Percentiles rank a stretch among this genome's conserved stretches.
These are phyloP conservation scores for Drosophila ananassae DNA, from an alignment of 1,140 invertebrate genomes.

Conservation along the genomic window DNA sequence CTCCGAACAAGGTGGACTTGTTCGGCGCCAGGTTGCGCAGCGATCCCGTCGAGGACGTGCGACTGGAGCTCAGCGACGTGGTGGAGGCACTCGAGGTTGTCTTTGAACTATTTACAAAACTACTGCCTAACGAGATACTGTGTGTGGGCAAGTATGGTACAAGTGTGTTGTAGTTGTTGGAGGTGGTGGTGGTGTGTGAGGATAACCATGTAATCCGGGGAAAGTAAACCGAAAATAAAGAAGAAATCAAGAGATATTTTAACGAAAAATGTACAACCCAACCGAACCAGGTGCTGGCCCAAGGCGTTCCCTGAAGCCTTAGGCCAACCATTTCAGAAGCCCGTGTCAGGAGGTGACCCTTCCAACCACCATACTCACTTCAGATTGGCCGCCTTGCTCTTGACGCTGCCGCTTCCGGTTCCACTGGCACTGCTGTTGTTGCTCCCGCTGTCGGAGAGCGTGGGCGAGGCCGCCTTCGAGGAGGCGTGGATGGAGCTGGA, in stretches of 20 bases:
- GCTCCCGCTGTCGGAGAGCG: slow-evolving; percentile 75
- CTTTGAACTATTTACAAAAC: slow-evolving; percentile 83
- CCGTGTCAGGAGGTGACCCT: not conserved
- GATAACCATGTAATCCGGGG: slow-evolving; percentile 59
- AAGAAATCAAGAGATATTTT: slow-evolving; percentile 46
- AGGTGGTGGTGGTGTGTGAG: slow-evolving; percentile 24
- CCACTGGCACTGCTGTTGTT: slow-evolving; percentile 48
- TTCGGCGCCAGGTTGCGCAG: slow-evolving; percentile 71
- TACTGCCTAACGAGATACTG: slow-evolving; percentile 83
- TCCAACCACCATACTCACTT: slow-evolving; percentile 62
- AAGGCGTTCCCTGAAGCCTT: too few species aligned
- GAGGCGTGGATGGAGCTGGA: not conserved
- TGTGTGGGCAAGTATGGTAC: slow-evolving; percentile 29
- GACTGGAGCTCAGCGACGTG: slow-evolving; percentile 40
- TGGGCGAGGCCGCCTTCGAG: slow-evolving; percentile 72
- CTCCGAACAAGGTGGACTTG: slow-evolving; percentile 78
- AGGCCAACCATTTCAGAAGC: not conserved
- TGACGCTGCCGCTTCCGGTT: slow-evolving; percentile 60
- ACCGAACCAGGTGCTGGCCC: too few species aligned
- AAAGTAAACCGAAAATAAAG: slow-evolving; percentile 70
- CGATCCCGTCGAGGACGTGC: slow-evolving; percentile 53
- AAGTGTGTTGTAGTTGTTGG: slow-evolving; percentile 14
- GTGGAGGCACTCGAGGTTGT: slow-evolving; percentile 56
- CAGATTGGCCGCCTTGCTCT: slow-evolving; percentile 80
- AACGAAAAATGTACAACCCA: slow-evolving; percentile 6